phyloP scores from a whole-genome alignment of 1,140 invertebrate genomes.

The Leptopilina clavipes region DNA sequence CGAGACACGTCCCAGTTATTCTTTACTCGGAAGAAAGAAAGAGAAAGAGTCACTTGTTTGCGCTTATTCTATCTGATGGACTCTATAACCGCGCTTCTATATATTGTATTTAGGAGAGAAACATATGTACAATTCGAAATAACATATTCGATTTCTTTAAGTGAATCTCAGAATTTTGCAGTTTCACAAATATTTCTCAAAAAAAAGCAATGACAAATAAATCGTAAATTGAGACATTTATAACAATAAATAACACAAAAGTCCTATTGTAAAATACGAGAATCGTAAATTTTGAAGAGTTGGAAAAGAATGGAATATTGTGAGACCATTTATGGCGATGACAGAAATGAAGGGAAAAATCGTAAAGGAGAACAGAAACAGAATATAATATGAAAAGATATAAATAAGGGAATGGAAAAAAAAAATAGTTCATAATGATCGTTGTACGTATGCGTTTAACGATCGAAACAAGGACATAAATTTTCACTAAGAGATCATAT shows the following conservation, averaged over 20 bases:
- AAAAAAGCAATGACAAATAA: too few species aligned
- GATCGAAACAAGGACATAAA: constrained; percentile 4
- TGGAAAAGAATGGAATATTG: too few species aligned
- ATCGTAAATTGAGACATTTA: too few species aligned
- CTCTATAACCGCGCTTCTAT: not conserved
- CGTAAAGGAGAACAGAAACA: not conserved
- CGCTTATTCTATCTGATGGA: not conserved
- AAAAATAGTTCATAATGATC: not conserved
- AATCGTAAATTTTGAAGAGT: too few species aligned
- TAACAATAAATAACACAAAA: too few species aligned
- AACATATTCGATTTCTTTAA: not conserved
- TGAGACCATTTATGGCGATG: not conserved
- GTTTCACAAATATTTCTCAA: not conserved
- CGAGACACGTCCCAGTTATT: constrained; percentile 57
- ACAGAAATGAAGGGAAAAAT: not conserved
- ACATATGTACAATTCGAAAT: not conserved
- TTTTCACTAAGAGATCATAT: not conserved
- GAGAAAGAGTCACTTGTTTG: constrained; percentile 11
- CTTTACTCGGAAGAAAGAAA: constrained; percentile 20
- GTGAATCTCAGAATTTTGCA: not conserved
- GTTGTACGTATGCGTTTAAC: not conserved
- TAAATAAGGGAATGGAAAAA: not conserved
- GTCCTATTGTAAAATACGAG: too few species aligned
- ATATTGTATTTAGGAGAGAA: not conserved
- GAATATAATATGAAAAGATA: not conserved